Conservation (phyloP, 2,797 vertebrate species). For the Hemitrygon akajei region DNA sequence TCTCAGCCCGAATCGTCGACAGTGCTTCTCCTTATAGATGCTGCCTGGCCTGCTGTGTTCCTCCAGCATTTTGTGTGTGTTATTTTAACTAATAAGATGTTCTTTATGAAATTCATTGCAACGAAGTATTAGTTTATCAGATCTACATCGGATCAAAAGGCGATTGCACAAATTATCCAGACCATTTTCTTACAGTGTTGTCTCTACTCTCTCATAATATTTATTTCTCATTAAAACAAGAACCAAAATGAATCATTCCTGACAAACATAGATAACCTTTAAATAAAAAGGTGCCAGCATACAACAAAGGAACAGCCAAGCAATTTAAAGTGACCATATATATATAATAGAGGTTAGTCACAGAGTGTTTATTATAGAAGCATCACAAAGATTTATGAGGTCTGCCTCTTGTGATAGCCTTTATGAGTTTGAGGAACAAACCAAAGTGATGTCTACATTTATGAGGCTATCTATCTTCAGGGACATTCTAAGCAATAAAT, state of each 20-base stretch:
- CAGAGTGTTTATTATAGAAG: slow-evolving; percentile 14
- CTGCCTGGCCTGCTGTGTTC: too few relatives aligned
- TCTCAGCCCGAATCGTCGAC: too few relatives aligned
- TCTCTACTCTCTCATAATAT: background rate
- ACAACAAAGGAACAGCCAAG: background rate
- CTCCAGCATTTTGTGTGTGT: too few relatives aligned
- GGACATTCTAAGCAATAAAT: background rate
- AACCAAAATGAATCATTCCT: background rate
- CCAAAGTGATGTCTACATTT: slow-evolving; percentile 22
- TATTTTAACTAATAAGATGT: background rate
- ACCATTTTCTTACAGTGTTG: background rate
- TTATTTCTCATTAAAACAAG: background rate
- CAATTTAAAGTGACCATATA: slow-evolving; percentile 26
- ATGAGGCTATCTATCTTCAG: background rate
- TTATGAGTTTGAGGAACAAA: background rate
- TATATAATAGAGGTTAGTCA: background rate
- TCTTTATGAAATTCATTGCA: background rate
- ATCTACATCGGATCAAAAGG: background rate
- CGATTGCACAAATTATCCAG: background rate
- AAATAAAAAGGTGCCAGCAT: background rate
- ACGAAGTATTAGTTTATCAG: background rate
- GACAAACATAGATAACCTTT: background rate
- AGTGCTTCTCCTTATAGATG: too few relatives aligned
- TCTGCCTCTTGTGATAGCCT: slow-evolving; percentile 3
- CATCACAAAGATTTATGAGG: background rate